These are phyloP conservation scores for Wiebesia pumilae DNA, from an alignment of 1,140 invertebrate species.

Conservation along the genomic window DNA sequence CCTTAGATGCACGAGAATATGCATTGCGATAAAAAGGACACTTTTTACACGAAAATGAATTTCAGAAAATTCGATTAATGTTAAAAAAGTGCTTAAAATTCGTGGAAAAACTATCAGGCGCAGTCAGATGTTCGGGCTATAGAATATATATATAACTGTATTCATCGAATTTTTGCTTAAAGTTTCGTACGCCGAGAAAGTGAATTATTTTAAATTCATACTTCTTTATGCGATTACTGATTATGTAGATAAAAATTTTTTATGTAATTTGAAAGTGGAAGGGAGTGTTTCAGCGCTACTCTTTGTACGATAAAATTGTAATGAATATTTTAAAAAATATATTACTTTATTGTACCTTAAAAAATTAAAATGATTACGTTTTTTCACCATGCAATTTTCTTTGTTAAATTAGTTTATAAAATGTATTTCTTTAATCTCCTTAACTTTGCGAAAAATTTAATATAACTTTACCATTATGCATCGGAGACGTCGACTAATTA, in stretches of 20 bases:
- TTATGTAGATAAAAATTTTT: neutral
- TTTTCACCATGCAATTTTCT: neutral
- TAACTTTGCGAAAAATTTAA: too few species aligned
- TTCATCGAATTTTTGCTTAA: neutral
- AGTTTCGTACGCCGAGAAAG: neutral
- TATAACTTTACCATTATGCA: too few species aligned
- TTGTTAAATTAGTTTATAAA: too few species aligned
- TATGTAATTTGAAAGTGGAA: neutral
- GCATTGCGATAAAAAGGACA: neutral
- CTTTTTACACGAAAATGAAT: neutral
- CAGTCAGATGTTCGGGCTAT: neutral
- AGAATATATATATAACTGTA: neutral
- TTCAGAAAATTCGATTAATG: neutral
- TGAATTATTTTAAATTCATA: conserved; percentile 1
- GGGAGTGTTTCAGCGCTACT: neutral
- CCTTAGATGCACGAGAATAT: neutral
- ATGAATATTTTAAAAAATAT: neutral
- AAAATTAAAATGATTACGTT: neutral
- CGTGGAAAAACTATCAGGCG: neutral
- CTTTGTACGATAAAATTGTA: neutral
- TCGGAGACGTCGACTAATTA: neutral
- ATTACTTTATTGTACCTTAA: neutral
- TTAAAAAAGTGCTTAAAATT: neutral
- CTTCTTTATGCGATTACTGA: neutral
- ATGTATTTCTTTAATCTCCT: too few species aligned